Conservation (phyloP, 2,888 invertebrate species). For the Hypercompe scribonia region DNA sequence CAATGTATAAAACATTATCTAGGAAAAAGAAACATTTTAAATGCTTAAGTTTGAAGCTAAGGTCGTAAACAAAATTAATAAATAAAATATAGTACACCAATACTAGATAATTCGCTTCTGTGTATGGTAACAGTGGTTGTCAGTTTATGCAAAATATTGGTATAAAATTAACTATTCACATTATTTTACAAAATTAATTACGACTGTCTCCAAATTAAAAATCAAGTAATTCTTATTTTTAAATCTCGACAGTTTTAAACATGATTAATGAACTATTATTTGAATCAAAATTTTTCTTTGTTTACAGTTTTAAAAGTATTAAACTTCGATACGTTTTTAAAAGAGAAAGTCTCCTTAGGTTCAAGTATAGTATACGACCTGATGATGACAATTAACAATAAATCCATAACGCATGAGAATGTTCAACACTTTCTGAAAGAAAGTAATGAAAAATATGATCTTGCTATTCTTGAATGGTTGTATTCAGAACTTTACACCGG, state of each 20-base stretch:
- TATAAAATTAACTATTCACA: not conserved
- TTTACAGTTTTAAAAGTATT: constrained; percentile 6
- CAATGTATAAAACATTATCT: no score
- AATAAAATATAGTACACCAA: no score
- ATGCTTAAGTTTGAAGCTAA: no score
- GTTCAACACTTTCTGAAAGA: constrained; percentile 56
- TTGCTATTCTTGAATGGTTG: constrained; percentile 67
- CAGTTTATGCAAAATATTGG: no score
- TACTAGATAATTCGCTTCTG: not conserved
- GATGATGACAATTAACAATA: constrained; percentile 20
- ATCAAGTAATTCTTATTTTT: not conserved
- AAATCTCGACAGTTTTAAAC: no score
- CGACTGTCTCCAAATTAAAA: not conserved
- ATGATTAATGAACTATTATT: not conserved
- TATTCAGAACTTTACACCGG: constrained; percentile 61
- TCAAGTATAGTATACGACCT: not conserved
- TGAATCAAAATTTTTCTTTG: not conserved
- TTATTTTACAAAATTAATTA: not conserved
- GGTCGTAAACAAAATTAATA: no score
- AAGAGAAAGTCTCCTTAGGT: constrained; percentile 17
- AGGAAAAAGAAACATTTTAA: no score
- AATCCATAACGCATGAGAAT: constrained; percentile 41
- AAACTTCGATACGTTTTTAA: constrained; percentile 11
- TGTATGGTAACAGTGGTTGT: no score
- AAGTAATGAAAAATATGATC: constrained; percentile 58